Percentiles rank a stretch among this genome's conserved stretches.
Evolutionary conservation across 2,888 invertebrate genomes (phyloP).

Genomic region (Gymnocheta viridis): DNA sequence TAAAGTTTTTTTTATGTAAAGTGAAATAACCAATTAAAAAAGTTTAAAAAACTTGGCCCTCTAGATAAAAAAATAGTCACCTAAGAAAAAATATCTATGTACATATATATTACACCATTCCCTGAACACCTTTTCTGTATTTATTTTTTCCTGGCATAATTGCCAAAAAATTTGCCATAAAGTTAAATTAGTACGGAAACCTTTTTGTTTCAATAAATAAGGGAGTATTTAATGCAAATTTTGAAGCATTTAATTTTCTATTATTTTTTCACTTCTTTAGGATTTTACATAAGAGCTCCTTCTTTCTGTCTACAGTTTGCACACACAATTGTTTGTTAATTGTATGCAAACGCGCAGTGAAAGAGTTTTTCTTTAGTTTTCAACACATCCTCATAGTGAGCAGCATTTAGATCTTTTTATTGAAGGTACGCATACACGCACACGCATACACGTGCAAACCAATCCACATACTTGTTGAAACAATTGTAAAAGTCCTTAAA

Average conservation of each 20-base stretch:
- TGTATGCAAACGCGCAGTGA: not conserved
- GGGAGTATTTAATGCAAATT: not conserved
- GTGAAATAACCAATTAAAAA: no score
- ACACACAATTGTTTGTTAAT: slow-evolving; percentile 24
- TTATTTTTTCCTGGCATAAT: not conserved
- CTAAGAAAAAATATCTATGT: no score
- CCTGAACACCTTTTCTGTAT: no score
- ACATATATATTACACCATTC: no score
- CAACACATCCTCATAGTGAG: not conserved
- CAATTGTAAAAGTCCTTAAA: slow-evolving; percentile 60
- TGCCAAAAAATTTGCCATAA: not conserved
- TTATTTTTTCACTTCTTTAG: slow-evolving; percentile 1
- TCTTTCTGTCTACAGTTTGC: not conserved
- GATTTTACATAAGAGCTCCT: not conserved
- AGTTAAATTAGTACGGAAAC: not conserved
- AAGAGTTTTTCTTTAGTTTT: not conserved
- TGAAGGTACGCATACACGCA: not conserved
- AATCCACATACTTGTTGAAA: slow-evolving; percentile 36
- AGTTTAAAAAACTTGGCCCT: no score
- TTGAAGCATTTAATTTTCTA: not conserved
- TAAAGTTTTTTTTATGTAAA: no score
- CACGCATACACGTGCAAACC: not conserved
- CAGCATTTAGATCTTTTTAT: not conserved
- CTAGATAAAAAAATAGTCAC: no score
- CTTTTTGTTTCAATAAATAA: not conserved